These are phyloP conservation scores for Acleris sparsana DNA, from an alignment of 2,888 invertebrate genomes.

Conservation along the genomic window DNA sequence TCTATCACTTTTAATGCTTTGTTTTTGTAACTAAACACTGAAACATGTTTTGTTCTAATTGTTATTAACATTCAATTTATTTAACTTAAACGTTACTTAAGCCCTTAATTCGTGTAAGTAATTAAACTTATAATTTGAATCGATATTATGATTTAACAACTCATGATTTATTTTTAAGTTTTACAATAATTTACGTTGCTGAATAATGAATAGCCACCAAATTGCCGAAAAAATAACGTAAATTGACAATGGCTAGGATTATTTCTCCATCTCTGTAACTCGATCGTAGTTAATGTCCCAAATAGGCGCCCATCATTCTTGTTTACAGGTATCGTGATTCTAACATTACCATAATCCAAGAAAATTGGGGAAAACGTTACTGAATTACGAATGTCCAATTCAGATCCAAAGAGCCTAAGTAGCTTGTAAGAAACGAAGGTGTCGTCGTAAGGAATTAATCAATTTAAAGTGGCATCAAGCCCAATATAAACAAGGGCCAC, in stretches of 20 bases:
- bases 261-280: not conserved
- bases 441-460: constrained; percentile 73
- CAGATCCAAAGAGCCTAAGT: constrained; percentile 26
- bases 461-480: constrained; percentile 78
- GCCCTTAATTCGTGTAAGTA: no score
- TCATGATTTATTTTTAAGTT: not conserved
- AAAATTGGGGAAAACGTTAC: constrained; percentile 9
- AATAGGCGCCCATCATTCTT: constrained; percentile 4
- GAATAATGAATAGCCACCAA: not conserved
- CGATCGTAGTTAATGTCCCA: not conserved
- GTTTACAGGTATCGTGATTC: constrained; percentile 21
- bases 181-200: not conserved
- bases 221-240: no score
- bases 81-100: no score
- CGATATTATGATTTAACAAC: not conserved
- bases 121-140: not conserved
- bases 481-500: constrained; percentile 80
- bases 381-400: constrained; percentile 37
- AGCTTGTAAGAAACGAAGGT: constrained; percentile 62
- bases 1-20: constrained; percentile 32
- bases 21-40: constrained; percentile 8
- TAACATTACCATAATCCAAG: constrained; percentile 19
- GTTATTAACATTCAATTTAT: not conserved
- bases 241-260: no score
- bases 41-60: constrained; percentile 6